phyloP scores from a whole-genome alignment of 2,797 vertebrate genomes.

The Acanthurus tractus region DNA sequence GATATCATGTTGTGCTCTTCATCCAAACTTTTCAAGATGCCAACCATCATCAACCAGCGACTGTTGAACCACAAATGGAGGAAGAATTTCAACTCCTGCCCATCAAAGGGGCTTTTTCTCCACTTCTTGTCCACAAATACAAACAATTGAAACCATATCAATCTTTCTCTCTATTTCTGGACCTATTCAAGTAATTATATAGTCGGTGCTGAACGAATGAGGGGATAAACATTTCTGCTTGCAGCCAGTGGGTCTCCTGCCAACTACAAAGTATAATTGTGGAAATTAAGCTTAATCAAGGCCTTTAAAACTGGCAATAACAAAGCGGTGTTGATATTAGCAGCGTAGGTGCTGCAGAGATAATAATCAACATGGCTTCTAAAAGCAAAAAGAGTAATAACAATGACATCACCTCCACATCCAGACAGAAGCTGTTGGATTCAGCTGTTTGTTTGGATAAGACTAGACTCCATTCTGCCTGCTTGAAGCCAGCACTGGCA shows the following conservation, averaged over 20 bases:
- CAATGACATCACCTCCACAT: conserved; percentile 63
- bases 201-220: neutral
- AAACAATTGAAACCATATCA: no score
- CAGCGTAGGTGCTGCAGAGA: conserved; percentile 7
- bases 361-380: conserved; percentile 39
- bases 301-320: conserved; percentile 36
- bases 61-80: no score
- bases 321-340: conserved; percentile 27
- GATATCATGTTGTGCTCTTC: no score
- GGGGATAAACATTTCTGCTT: neutral
- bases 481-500: conserved; percentile 47
- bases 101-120: no score
- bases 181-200: neutral
- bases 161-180: neutral
- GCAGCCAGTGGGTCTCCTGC: neutral
- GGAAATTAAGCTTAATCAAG: conserved; percentile 16
- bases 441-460: conserved; percentile 62
- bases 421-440: conserved; percentile 63
- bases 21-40: no score
- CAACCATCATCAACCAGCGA: no score
- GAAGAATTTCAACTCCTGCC: no score
- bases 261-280: neutral
- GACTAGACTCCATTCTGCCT: conserved; percentile 51
- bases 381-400: conserved; percentile 48
- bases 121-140: no score